A percentile compares a stretch with the other conserved stretches of the same genome.
Evolutionary conservation across 2,888 invertebrate species (phyloP).

Genomic region (Drosophila pseudotalamancana): DNA sequence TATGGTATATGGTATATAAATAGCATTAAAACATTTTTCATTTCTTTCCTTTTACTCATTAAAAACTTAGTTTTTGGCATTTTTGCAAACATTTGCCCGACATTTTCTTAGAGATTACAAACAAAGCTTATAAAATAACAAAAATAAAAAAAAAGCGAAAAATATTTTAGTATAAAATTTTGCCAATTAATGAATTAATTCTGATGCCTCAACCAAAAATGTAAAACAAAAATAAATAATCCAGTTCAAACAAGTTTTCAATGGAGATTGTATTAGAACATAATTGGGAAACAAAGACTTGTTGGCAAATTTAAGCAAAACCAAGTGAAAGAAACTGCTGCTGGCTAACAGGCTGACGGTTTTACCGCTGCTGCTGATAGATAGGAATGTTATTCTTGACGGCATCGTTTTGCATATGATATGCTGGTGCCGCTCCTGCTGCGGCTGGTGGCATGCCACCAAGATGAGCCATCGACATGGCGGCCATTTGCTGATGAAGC

Average conservation of each 20-base stretch:
- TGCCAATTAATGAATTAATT: constrained; percentile 6
- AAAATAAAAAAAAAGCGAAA: not conserved
- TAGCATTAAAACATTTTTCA: constrained; percentile 41
- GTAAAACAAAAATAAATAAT: constrained; percentile 10
- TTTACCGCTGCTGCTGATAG: constrained; percentile 84
- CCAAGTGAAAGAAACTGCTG: constrained; percentile 17
- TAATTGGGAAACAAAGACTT: constrained; percentile 14
- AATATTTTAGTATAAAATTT: constrained; percentile 8
- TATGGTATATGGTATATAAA: constrained; percentile 50
- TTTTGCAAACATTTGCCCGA: constrained; percentile 19
- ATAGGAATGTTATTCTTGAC: constrained; percentile 84
- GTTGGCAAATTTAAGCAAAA: constrained; percentile 22
- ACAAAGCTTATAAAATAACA: constrained; percentile 5
- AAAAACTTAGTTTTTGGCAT: constrained; percentile 44
- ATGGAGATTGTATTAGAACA: constrained; percentile 9
- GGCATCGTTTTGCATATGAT: constrained; percentile 81
- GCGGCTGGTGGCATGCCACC: constrained; percentile 46
- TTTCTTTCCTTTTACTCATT: constrained; percentile 19
- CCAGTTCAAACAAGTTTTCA: constrained; percentile 13
- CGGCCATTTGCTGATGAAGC: constrained; percentile 80
- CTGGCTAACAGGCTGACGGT: constrained; percentile 29
- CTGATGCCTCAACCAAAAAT: constrained; percentile 4
- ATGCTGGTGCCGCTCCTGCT: constrained; percentile 67
- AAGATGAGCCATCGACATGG: constrained; percentile 67
- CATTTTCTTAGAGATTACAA: constrained; percentile 13